Conservation (phyloP, 2,113 vertebrate genomes). For the Eubucco bourcierii region DNA sequence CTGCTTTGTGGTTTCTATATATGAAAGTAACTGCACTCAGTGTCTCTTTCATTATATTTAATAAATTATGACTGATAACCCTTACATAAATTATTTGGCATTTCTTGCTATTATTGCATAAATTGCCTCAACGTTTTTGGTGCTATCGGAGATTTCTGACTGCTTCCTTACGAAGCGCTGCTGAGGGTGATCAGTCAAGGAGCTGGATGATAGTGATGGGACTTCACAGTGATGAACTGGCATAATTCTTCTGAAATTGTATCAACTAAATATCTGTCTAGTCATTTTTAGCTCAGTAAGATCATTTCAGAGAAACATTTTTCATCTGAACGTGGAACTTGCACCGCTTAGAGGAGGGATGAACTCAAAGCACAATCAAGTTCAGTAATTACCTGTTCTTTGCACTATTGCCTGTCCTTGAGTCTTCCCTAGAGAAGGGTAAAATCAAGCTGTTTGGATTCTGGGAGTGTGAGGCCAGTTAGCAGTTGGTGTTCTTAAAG, state of each 20-base stretch:
- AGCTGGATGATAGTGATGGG: not conserved
- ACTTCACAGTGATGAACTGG: not conserved
- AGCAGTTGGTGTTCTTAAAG: not conserved
- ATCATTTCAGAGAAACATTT: not conserved
- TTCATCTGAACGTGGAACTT: not conserved
- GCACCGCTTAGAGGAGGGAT: not conserved
- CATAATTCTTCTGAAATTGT: conserved; percentile 7
- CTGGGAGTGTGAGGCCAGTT: not conserved
- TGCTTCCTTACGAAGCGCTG: not conserved
- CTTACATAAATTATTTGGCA: not conserved
- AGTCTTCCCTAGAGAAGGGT: not conserved
- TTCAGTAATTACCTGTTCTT: not conserved
- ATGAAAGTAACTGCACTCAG: not conserved
- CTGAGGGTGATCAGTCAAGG: conserved; percentile 3
- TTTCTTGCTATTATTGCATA: not conserved
- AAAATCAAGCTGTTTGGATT: not conserved
- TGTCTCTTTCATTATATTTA: not conserved
- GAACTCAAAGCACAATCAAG: not conserved
- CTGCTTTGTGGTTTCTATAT: not conserved
- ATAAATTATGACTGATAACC: not conserved
- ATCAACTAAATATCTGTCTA: not conserved
- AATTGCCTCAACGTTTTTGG: not conserved
- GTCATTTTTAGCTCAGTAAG: not conserved
- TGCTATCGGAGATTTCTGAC: not conserved
- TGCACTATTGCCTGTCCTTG: not conserved